Base-by-base conservation (phyloP, 2,113 vertebrate genomes). In the Lamprotornis superbus region DNA sequence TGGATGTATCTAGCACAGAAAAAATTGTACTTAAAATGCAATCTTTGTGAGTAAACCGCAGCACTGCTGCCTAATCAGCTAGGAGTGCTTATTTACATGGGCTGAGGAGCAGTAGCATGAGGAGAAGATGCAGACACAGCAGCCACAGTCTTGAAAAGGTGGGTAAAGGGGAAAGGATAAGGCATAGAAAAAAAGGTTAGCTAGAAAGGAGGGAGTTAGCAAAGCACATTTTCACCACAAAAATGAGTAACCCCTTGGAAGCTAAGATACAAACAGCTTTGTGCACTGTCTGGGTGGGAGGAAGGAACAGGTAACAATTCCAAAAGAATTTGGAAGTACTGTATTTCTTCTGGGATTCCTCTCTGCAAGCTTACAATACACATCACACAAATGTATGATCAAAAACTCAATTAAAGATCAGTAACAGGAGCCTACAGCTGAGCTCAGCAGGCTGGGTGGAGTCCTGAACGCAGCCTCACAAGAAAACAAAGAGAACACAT, bases 1-100 rank as follows among this genome's bases (percentile, higher is more conserved):
- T 33, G 99, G 98, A 67, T 83, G 95, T 19, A 99, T 92, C 98
- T 99, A 92, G 17, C 24, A 53, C 21, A 92, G 65, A 96, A 95
- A 50, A 94, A 73, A 92, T 11, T 24, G 12, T 52, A 86, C 27
- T 93, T 93, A 84, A 91, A 92, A 90, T 28, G 21, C 11, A 86
- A 39, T 31, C 28, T 89, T 84, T 24, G 30, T 31, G 7, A 73
- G n/a, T n/a, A 40, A 86, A 69, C n/a, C 67, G 28, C 24, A 47
- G 25, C 47, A 67, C 14, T 46, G 33, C 31, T 86, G 73, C 53
- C n/a, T n/a, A 64, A 53, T 15, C 17, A 80, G n/a, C 24, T 10
- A 27, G 16, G 7, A 61, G 25, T 57, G 35, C 22, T 50, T 46
- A 61, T 53, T 71, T 31, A 65, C 44, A 65, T 7, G 8, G 53